Evolutionary conservation across 2,797 vertebrate genomes (phyloP).

Genomic region (Pangasius sanitwongsei): DNA sequence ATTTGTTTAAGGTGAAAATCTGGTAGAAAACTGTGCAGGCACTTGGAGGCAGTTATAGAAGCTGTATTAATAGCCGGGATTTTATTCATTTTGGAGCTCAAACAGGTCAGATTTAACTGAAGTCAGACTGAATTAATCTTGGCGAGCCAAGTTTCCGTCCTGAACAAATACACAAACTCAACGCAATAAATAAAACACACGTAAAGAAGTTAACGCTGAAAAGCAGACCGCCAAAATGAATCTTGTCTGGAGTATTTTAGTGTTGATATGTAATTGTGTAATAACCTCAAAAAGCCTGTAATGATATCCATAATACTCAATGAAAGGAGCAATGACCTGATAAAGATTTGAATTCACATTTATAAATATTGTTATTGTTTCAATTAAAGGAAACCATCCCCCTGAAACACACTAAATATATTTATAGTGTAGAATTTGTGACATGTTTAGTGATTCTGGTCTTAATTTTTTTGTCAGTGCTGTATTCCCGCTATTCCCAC

Average conservation of each 20-base stretch:
- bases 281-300: not conserved
- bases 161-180: not conserved
- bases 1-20: not conserved
- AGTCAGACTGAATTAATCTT: not conserved
- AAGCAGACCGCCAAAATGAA: not conserved
- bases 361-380: not conserved
- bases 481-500: not conserved
- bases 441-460: not conserved
- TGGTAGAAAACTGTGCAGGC: not conserved
- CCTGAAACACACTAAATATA: not conserved
- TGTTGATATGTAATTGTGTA: not conserved
- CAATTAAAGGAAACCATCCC: not conserved
- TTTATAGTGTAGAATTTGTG: not conserved
- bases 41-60: not conserved
- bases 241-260: not conserved
- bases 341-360: not conserved
- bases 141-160: not conserved
- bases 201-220: not conserved
- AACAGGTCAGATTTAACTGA: not conserved
- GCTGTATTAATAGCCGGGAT: conserved; percentile 1
- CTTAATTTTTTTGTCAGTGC: too few relatives aligned
- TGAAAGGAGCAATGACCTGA: not conserved
- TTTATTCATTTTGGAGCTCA: not conserved
- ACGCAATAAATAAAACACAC: not conserved
- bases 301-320: not conserved